Evolutionary conservation across 2,888 invertebrate genomes (phyloP), one percentile per base, ranked within the genome.

Genomic region (Scrobipalpa atriplicella): DNA sequence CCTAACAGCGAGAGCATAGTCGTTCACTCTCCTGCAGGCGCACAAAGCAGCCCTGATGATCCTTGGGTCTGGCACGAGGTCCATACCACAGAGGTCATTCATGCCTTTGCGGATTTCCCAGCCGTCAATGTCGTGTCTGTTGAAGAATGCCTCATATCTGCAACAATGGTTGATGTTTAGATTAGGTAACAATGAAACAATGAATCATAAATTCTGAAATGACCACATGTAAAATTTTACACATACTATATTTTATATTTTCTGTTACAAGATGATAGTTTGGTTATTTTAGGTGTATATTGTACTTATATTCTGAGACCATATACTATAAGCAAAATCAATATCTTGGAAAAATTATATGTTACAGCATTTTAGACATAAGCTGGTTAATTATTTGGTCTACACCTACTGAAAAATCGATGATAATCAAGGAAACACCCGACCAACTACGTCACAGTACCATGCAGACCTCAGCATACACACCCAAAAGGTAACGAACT

Each of bases 41-140:
- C 95, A 95, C 74, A 99, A 88, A 0, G 96, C 98, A 64, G 98
- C 97, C 75, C 94, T 94, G 73, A 99, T 95, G 75, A 99, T 97
- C 85, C 94, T 95, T 70, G 99, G 98, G 84, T 98, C 98, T 0
- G 99, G 98, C 9, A 99, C 95, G 80, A 97, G 91, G 93, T 99
- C 99, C 95, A 97, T 96, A 74, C 97, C 97, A 78, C 95, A 94
- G 72, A 98, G 90, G 83, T 98, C 97, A 79, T 96, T 97, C 96
- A 98, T 96, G 5, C 95, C 98, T 85, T 98, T 97, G 69, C 99
- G 96, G 76, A 98, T 93, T 92, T 98, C 98, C 99, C 99, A 99
- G 65, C 96, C 96, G 87, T 98, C 98, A 83, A 99, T 97, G 79
- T 98, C 97, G 69, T 94, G 92, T 69, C 97, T 95, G 85, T 95